phyloP scores from a whole-genome alignment of 2,113 vertebrate genomes.

The Scopus umbretta region DNA sequence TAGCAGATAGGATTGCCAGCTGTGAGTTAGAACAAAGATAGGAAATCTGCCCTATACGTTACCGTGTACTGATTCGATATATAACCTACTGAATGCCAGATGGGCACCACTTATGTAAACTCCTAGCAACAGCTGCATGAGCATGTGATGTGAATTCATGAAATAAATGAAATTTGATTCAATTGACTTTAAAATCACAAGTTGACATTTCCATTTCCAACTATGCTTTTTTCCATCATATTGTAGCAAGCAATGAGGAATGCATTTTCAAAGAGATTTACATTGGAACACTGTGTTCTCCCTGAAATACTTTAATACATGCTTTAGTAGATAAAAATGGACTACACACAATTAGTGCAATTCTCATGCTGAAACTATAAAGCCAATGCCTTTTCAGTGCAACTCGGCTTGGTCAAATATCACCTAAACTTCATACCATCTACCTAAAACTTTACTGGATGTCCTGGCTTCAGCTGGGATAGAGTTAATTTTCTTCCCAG shows the following conservation, averaged over 20 bases:
- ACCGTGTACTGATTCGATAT: background rate
- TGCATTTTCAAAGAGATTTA: background rate
- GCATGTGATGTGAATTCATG: background rate
- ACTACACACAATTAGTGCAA: background rate
- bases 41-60: background rate
- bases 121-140: background rate
- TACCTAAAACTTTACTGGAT: background rate
- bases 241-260: background rate
- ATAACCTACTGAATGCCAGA: background rate
- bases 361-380: background rate
- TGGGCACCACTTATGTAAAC: background rate
- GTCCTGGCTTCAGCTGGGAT: no score
- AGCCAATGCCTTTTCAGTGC: background rate
- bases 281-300: background rate
- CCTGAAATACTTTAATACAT: background rate
- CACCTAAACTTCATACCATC: background rate
- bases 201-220: background rate
- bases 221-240: background rate
- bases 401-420: background rate
- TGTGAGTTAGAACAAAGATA: constrained; percentile 46
- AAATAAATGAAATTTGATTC: background rate
- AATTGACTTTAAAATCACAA: background rate
- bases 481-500: no score
- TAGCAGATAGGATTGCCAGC: constrained; percentile 18
- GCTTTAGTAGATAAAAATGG: background rate